Conservation (phyloP, 2,113 vertebrate species). For the Gallinago media region DNA sequence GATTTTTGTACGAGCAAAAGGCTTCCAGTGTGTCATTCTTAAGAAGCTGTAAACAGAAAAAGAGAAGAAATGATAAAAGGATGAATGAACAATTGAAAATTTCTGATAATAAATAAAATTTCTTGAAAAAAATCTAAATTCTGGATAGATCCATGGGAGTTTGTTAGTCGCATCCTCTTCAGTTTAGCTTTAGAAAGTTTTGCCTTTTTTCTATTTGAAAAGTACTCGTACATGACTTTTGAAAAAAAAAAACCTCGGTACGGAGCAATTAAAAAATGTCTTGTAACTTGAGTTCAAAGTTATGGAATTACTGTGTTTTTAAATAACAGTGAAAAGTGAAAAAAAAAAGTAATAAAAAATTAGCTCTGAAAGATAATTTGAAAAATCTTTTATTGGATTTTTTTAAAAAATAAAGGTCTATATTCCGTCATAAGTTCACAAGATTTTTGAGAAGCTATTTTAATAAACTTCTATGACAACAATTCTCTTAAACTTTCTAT, state of each 20-base stretch:
- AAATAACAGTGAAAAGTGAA: neutral
- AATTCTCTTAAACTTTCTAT: neutral
- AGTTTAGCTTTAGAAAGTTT: neutral
- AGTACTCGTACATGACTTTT: neutral
- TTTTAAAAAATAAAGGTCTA: neutral
- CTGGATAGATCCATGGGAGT: neutral
- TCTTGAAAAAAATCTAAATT: neutral
- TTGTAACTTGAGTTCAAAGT: neutral
- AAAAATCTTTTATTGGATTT: neutral
- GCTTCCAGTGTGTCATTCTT: neutral
- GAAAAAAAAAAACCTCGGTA: neutral
- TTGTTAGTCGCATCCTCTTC: neutral
- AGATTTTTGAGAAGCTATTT: neutral
- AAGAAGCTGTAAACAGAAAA: neutral
- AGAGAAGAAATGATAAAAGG: neutral
- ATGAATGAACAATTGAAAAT: neutral
- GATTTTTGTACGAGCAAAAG: neutral
- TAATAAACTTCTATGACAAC: neutral
- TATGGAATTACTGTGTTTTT: neutral
- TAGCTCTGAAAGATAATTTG: fast-evolving
- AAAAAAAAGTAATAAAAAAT: neutral
- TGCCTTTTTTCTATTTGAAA: neutral
- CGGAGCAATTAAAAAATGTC: neutral
- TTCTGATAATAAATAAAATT: neutral
- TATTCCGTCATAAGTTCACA: neutral